Percentiles rank a stretch among this genome's conserved stretches.
Conservation (phyloP, 2,797 vertebrate genomes). For the Lagocephalus sceleratus region DNA sequence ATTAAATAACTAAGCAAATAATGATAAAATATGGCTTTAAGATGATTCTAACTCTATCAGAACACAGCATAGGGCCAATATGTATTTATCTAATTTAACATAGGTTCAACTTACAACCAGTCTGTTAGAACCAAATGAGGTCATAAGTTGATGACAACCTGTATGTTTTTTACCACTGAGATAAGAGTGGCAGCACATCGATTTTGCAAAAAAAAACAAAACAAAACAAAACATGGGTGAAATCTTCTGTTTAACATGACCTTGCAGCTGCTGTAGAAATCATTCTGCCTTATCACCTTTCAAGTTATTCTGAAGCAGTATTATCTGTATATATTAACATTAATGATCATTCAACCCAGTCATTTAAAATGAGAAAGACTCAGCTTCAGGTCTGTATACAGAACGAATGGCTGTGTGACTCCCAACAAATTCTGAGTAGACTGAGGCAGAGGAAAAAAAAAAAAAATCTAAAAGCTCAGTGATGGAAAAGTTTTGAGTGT, state of each 20-base stretch:
- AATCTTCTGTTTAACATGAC: constrained; percentile 1
- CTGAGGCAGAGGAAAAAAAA: constrained; percentile 16
- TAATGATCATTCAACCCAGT: constrained; percentile 24
- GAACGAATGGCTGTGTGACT: constrained; percentile 6
- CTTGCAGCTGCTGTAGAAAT: constrained; percentile 9
- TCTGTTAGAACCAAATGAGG: too few relatives aligned
- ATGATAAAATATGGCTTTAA: too few relatives aligned
- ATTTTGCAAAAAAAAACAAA: too few relatives aligned
- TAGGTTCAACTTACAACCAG: too few relatives aligned
- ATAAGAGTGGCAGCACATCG: too few relatives aligned
- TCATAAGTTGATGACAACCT: too few relatives aligned
- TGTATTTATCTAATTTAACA: too few relatives aligned
- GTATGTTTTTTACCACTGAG: too few relatives aligned
- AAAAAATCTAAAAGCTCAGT: constrained; percentile 36
- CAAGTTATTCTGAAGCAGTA: constrained; percentile 8
- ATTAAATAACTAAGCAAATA: too few relatives aligned
- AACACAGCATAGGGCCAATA: too few relatives aligned
- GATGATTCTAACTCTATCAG: too few relatives aligned
- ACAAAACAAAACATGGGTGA: too few relatives aligned
- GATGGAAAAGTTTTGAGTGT: constrained; percentile 49
- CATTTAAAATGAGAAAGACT: constrained; percentile 21
- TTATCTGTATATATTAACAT: constrained; percentile 7
- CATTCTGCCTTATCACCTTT: constrained; percentile 1
- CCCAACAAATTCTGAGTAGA: constrained; percentile 12
- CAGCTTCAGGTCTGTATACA: neutral